phyloP scores from a whole-genome alignment of 2,113 vertebrate genomes.

The Heterochromis multidens region DNA sequence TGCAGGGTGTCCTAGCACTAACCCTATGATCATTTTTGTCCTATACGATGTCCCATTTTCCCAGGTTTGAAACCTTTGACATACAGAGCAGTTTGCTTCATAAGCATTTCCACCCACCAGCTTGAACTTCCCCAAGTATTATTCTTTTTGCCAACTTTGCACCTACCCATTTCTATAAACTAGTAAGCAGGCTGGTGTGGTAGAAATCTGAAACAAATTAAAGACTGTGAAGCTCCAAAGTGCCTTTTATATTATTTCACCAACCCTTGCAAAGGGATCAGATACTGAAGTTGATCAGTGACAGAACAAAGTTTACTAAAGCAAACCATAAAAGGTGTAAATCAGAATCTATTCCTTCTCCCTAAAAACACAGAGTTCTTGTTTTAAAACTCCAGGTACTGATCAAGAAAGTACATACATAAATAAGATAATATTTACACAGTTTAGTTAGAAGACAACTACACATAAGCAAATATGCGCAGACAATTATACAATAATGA shows the following conservation, averaged over 20 bases:
- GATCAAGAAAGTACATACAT: not conserved
- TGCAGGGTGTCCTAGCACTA: not conserved
- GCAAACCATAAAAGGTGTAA: not conserved
- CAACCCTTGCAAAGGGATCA: not conserved
- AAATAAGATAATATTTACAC: not conserved
- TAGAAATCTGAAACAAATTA: not conserved
- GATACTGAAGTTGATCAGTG: not conserved
- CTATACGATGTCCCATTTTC: not conserved
- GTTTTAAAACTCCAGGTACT: not conserved
- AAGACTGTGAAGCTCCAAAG: not conserved
- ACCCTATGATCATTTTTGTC: not conserved
- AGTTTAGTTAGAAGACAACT: not conserved
- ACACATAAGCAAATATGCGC: not conserved
- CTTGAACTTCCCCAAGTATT: not conserved
- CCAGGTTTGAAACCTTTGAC: not conserved
- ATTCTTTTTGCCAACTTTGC: not conserved
- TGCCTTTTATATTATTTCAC: not conserved
- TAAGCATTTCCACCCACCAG: not conserved
- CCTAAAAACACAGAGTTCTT: not conserved
- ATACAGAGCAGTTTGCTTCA: not conserved
- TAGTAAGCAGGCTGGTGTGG: not conserved
- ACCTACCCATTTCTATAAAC: accelerated
- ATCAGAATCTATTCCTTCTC: not conserved
- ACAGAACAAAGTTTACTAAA: not conserved
- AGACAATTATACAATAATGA: not conserved